Percentiles rank a stretch among this genome's conserved stretches.
Evolutionary conservation across 2,888 invertebrate genomes (phyloP).

Genomic region (Catotricha subobsoleta): DNA sequence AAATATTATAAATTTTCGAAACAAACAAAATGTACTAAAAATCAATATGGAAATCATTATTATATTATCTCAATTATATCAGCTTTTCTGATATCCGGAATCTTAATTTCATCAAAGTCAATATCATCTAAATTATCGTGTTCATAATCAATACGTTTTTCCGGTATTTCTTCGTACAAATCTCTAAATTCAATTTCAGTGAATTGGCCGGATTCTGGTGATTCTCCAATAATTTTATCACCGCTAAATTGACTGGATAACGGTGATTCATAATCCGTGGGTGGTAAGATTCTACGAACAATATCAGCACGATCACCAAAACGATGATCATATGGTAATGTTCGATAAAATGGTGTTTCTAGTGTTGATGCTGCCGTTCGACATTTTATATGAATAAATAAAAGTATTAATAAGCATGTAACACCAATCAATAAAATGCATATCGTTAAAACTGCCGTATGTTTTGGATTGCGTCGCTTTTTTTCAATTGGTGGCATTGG

Average conservation of each 20-base stretch:
- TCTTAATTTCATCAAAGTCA: no score
- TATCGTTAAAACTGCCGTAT: constrained; percentile 1
- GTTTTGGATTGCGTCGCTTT: not conserved
- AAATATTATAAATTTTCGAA: no score
- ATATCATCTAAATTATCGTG: no score
- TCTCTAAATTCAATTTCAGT: no score
- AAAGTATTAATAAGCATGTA: not conserved
- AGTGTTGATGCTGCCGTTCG: not conserved
- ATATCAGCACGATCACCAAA: not conserved
- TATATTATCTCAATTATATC: no score
- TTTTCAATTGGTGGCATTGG: not conserved
- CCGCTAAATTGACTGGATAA: not conserved
- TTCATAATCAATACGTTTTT: no score
- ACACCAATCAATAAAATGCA: constrained; percentile 2
- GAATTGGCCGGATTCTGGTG: no score
- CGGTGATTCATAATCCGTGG: not conserved
- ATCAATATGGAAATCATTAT: no score
- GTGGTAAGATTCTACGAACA: not conserved
- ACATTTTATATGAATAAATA: constrained; percentile 1
- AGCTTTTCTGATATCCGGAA: no score
- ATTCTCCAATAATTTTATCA: no score
- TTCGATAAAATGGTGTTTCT: not conserved
- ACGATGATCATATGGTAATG: not conserved
- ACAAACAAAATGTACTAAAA: no score
- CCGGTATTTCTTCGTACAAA: no score